Evolutionary conservation across 2,797 vertebrate genomes (phyloP).

Genomic region (Morus bassanus): DNA sequence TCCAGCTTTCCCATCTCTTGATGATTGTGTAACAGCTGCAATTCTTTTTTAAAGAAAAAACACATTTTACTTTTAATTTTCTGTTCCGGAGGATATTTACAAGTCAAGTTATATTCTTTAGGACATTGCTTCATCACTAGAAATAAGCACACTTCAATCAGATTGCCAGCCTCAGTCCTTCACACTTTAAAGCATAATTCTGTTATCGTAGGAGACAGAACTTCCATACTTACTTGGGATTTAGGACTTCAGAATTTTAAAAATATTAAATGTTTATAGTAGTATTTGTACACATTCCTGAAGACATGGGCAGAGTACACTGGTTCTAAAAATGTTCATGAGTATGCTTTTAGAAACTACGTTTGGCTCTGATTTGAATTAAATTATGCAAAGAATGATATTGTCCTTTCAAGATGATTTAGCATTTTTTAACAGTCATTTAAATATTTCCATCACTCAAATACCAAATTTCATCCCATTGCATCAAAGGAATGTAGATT

Average conservation of each 20-base stretch:
- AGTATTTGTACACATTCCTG: background rate
- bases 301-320: background rate
- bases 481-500: background rate
- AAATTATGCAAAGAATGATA: background rate
- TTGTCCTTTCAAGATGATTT: background rate
- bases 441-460: background rate
- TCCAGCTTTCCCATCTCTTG: background rate
- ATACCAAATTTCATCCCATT: background rate
- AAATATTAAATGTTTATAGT: background rate
- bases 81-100: background rate
- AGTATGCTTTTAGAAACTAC: background rate
- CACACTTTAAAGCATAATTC: background rate
- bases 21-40: background rate
- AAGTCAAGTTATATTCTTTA: background rate
- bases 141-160: background rate
- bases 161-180: background rate
- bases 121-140: background rate
- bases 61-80: background rate
- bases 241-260: background rate
- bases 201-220: background rate
- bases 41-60: background rate
- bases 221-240: background rate
- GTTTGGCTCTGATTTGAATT: background rate
- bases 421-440: background rate
- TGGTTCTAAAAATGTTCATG: background rate